Evolutionary conservation across 2,888 invertebrate species (phyloP).

Genomic region (Spodoptera exigua): DNA sequence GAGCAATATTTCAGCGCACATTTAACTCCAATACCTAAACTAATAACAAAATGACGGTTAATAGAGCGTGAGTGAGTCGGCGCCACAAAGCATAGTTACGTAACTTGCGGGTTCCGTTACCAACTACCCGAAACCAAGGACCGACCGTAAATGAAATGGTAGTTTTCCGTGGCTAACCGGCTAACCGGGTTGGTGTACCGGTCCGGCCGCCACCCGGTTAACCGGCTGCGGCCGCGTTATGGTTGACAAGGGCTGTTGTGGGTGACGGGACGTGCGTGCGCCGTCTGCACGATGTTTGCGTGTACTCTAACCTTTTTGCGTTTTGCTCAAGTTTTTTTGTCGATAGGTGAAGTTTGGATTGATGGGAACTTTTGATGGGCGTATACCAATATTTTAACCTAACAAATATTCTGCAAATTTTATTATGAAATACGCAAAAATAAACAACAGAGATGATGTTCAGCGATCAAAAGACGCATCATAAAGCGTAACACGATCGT

Average conservation of each 20-base stretch:
- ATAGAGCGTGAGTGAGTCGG: conserved; percentile 72
- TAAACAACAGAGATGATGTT: conserved; percentile 22
- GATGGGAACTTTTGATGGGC: conserved; percentile 1
- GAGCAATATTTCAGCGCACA: conserved; percentile 39
- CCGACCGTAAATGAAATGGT: conserved; percentile 88
- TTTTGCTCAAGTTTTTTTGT: conserved; percentile 37
- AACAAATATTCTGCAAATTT: background rate
- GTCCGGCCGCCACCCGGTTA: conserved; percentile 63
- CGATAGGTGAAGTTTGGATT: conserved; percentile 19
- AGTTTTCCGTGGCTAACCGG: conserved; percentile 82
- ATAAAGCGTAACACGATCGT: conserved; percentile 52
- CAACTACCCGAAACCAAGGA: conserved; percentile 84
- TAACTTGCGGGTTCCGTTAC: conserved; percentile 83
- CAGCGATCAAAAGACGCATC: conserved; percentile 51
- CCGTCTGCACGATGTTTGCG: conserved; percentile 76
- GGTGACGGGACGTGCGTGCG: conserved; percentile 74
- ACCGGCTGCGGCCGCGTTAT: conserved; percentile 84
- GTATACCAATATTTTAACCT: background rate
- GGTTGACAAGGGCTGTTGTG: conserved; percentile 87
- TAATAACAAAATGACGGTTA: conserved; percentile 66
- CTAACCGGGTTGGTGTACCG: conserved; percentile 66
- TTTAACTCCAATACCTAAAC: conserved; percentile 56
- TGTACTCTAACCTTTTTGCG: conserved; percentile 50
- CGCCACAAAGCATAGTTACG: conserved; percentile 83
- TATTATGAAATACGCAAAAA: background rate